phyloP scores from a whole-genome alignment of 2,113 vertebrate species.

The Cyprinodon tularosa region DNA sequence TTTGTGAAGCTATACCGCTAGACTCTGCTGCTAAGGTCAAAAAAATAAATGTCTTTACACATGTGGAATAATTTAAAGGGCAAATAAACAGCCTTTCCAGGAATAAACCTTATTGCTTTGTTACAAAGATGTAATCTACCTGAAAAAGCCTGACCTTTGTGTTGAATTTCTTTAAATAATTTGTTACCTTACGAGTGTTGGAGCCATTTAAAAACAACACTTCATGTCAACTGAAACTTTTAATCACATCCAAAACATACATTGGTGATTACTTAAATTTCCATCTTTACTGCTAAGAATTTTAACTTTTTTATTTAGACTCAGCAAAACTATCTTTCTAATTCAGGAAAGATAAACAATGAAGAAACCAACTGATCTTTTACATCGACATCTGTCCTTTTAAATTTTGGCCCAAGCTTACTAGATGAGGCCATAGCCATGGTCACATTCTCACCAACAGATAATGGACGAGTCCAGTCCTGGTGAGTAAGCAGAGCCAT shows the following conservation, averaged over 20 bases:
- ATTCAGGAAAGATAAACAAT: constrained; percentile 1
- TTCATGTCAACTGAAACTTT: background rate
- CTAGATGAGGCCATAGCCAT: constrained; percentile 18
- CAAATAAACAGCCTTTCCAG: too few relatives aligned
- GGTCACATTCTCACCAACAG: constrained; percentile 46
- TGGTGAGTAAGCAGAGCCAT: constrained; percentile 57
- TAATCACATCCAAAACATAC: background rate
- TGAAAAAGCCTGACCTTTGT: too few relatives aligned
- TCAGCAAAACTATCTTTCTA: constrained; percentile 22
- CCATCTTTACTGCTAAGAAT: background rate
- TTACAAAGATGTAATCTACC: background rate
- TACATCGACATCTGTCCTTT: constrained; percentile 21
- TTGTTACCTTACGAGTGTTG: background rate
- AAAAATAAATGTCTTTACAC: too few relatives aligned
- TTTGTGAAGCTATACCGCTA: too few relatives aligned
- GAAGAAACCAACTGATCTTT: constrained; percentile 32
- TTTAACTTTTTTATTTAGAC: background rate
- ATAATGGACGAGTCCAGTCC: constrained; percentile 59
- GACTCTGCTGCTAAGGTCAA: too few relatives aligned
- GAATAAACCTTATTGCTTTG: too few relatives aligned
- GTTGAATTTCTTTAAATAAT: background rate
- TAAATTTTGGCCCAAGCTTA: constrained; percentile 19
- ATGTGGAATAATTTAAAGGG: too few relatives aligned
- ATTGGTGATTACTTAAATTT: background rate
- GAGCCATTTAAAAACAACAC: background rate